phyloP scores from a whole-genome alignment of 2,888 invertebrate genomes.

The Orthosia cruda region DNA sequence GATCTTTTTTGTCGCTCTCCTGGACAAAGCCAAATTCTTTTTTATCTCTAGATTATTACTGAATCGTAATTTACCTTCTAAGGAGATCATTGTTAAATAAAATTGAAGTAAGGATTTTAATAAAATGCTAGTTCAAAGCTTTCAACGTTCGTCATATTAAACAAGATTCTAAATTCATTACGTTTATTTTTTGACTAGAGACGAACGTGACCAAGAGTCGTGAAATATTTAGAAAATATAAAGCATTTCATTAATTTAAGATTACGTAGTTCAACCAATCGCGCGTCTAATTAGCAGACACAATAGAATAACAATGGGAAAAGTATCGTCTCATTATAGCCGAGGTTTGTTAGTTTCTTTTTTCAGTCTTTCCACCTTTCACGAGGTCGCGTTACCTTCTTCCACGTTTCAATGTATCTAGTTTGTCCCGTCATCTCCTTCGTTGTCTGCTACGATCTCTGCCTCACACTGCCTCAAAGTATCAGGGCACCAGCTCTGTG shows the following conservation, averaged over 20 bases:
- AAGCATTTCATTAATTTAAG: conserved; percentile 58
- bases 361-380: too few species aligned
- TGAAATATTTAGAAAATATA: conserved; percentile 53
- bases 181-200: conserved; percentile 39
- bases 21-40: too few species aligned
- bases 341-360: conserved; percentile 14
- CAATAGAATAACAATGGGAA: background rate
- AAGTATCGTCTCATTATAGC: conserved; percentile 33
- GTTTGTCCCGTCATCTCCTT: too few species aligned
- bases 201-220: conserved; percentile 62
- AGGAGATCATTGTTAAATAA: conserved; percentile 23
- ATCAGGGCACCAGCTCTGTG: too few species aligned
- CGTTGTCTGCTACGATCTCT: too few species aligned
- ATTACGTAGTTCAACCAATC: conserved; percentile 36
- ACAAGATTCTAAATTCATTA: conserved; percentile 44
- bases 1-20: too few species aligned
- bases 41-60: background rate
- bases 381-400: too few species aligned
- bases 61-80: conserved; percentile 2
- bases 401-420: too few species aligned
- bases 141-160: conserved; percentile 21
- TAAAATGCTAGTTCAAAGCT: conserved; percentile 28
- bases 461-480: too few species aligned
- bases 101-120: conserved; percentile 9
- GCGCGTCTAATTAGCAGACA: too few species aligned